Base-by-base conservation (phyloP, 2,888 invertebrate species). In the Encarsia formosa region DNA sequence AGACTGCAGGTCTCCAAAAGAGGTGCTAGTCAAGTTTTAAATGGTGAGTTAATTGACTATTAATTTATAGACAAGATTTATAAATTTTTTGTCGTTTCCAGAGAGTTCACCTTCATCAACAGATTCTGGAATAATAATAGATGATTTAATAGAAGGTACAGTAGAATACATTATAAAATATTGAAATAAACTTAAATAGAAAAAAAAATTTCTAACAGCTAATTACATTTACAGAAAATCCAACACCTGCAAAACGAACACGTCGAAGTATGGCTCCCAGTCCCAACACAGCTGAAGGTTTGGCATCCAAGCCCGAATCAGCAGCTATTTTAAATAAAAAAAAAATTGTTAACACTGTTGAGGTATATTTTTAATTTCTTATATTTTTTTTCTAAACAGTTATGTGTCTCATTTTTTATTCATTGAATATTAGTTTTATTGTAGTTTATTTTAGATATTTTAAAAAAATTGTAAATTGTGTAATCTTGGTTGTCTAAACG, bases 281-380 rank as follows among this genome's bases (percentile, higher is more conserved):
- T 63, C 74, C 75, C 11, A 75, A 70, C 59, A 75, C 74, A 40
- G 71, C 70, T 2, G 74, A 71, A 58, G 73, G 72, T 15, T 70
- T 71, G 57, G 74, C 75, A 23, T 72, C 75, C 4, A 74, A 72
- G 42, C 75, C 76, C 13, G 75, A 76, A 58, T 75, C 75, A 6
- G 73, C 75, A 11, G 73, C 74, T 40, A 40, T 60, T 38, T 26
- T 60, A 19, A 60, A 41, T 32, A 60, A 60, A 37, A 51, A 56
- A 47, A 13, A 8, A 8, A 29, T 13, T 29, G 8, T 13, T 29
- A 29, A n/a, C n/a, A n/a, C n/a, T n/a, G n/a, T n/a, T n/a, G n/a
- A n/a, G n/a, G n/a, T n/a, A n/a, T n/a, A n/a, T n/a, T n/a, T n/a
- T n/a, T n/a, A n/a, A n/a, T n/a, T n/a, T n/a, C n/a, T n/a, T n/a